phyloP scores from a whole-genome alignment of 2,113 vertebrate species.

The Crotalus helleri region DNA sequence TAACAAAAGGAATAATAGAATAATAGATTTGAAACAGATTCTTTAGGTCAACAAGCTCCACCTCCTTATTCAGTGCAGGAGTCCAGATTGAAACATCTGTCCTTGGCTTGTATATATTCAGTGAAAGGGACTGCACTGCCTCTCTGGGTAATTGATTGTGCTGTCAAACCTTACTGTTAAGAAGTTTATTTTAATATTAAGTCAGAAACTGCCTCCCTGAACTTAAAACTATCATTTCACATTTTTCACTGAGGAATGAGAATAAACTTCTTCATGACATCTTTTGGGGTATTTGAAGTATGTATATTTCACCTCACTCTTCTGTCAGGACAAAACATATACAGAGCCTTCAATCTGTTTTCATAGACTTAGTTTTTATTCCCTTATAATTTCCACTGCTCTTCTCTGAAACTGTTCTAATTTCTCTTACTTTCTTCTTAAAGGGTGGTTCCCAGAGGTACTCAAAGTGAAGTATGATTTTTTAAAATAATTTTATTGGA shows the following conservation, averaged over 20 bases:
- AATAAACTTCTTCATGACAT: background rate
- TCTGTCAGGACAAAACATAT: background rate
- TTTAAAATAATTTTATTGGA: background rate
- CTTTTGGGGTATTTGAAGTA: background rate
- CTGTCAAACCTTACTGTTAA: background rate
- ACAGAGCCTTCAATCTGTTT: background rate
- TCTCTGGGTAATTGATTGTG: background rate
- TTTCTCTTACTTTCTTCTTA: background rate
- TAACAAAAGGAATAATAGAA: background rate
- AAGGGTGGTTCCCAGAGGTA: background rate
- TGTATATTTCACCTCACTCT: background rate
- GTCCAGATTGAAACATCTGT: background rate
- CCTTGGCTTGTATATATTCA: background rate
- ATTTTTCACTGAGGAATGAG: background rate
- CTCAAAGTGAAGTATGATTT: background rate
- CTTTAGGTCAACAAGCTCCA: background rate
- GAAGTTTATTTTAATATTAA: background rate
- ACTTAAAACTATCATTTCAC: background rate
- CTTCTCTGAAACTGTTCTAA: background rate
- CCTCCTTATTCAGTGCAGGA: background rate
- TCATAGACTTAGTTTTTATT: background rate
- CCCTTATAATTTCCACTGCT: background rate
- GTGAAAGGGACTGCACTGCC: background rate
- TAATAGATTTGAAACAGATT: background rate
- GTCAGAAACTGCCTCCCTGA: background rate